phyloP scores from a whole-genome alignment of 2,797 vertebrate species.

The Paedocypris micromegethes region DNA sequence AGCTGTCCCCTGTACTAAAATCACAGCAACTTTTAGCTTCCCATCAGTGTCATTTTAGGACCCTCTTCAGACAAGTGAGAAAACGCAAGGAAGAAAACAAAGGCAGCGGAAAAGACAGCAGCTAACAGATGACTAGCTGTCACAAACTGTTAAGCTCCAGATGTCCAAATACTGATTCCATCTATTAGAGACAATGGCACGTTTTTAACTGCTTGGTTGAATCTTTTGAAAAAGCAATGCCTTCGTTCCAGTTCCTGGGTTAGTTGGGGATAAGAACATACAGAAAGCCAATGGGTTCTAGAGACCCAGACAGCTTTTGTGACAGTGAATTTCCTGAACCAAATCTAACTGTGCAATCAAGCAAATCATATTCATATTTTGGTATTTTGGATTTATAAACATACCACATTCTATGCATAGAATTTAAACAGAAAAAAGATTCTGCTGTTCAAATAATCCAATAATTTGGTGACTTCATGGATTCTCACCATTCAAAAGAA shows the following conservation, averaged over 20 bases:
- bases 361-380: too few relatives aligned
- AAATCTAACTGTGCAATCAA: too few relatives aligned
- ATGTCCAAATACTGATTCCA: slow-evolving; percentile 34
- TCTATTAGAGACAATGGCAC: slow-evolving; percentile 10
- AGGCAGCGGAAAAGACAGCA: slow-evolving; percentile 15
- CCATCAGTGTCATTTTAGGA: slow-evolving; percentile 34
- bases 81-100: slow-evolving; percentile 17
- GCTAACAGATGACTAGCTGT: slow-evolving; percentile 27
- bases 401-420: too few relatives aligned
- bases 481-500: not conserved
- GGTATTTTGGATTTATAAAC: too few relatives aligned
- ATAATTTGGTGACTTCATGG: not conserved
- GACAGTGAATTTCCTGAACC: too few relatives aligned
- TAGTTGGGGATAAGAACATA: not conserved
- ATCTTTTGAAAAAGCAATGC: slow-evolving; percentile 33
- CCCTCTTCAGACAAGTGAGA: slow-evolving; percentile 24
- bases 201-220: not conserved
- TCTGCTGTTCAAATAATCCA: not conserved
- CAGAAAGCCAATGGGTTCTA: too few relatives aligned
- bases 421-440: not conserved
- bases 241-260: not conserved
- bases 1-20: slow-evolving; percentile 28
- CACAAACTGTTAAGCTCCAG: slow-evolving; percentile 25
- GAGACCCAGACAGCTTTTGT: too few relatives aligned
- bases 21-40: slow-evolving; percentile 31